Percentiles rank a stretch among this genome's conserved stretches.
phyloP scores from a whole-genome alignment of 53 echinoderm and acorn worm genomes.

The Echinometra lucunter region DNA sequence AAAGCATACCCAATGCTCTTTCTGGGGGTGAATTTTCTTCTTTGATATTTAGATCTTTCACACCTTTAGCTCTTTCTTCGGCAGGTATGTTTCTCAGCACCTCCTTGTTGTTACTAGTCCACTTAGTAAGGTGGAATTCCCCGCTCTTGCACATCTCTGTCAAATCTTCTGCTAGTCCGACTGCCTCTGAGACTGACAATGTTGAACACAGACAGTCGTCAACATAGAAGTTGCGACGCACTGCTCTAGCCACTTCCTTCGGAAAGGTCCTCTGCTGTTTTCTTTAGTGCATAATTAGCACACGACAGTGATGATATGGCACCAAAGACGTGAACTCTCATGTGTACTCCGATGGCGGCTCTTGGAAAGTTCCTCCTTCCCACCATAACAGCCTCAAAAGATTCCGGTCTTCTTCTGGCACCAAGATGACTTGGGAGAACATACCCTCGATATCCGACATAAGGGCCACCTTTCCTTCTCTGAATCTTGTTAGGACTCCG shows the following conservation, averaged over 20 bases:
- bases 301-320: constrained; percentile 43
- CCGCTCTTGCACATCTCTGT: too few relatives aligned
- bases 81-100: constrained; percentile 66
- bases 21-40: too few relatives aligned
- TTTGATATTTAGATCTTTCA: too few relatives aligned
- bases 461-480: constrained; percentile 68
- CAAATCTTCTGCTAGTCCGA: constrained; percentile 7
- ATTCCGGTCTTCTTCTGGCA: constrained; percentile 45
- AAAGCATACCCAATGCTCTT: constrained; percentile 28
- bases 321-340: constrained; percentile 73
- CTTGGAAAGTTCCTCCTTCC: constrained; percentile 23
- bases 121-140: too few relatives aligned
- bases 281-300: too few relatives aligned
- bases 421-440: constrained; percentile 80
- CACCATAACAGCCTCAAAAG: constrained; percentile 76
- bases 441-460: constrained; percentile 78
- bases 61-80: too few relatives aligned
- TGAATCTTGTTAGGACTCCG: constrained; percentile 80
- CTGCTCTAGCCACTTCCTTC: too few relatives aligned
- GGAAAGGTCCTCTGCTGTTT: too few relatives aligned
- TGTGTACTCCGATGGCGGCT: constrained; percentile 25
- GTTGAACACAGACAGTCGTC: constrained; percentile 45
- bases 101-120: constrained; percentile 67
- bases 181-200: constrained; percentile 59
- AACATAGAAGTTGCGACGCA: too few relatives aligned